These are phyloP conservation scores for Pipistrellus pipistrellus DNA, from an alignment of 2,797 vertebrate genomes.

Conservation along the genomic window DNA sequence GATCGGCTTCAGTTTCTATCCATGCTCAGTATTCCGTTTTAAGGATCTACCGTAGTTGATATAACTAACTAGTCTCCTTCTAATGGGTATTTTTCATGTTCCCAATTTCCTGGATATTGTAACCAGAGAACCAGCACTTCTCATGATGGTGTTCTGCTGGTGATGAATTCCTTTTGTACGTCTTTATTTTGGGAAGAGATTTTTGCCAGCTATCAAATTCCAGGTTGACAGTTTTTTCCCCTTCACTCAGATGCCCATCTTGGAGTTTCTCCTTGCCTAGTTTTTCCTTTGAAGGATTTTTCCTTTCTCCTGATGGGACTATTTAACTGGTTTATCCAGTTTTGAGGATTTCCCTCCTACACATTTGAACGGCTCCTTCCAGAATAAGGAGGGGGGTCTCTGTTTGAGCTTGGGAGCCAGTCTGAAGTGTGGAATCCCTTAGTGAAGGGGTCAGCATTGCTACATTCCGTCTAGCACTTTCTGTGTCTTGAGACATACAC, in stretches of 20 bases:
- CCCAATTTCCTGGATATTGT: not conserved
- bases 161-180: not conserved
- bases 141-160: not conserved
- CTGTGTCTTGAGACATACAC: not conserved
- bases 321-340: not conserved
- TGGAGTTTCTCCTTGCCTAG: not conserved
- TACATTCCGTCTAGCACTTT: not conserved
- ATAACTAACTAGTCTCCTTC: not conserved
- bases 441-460: not conserved
- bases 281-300: not conserved
- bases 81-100: not conserved
- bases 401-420: not conserved
- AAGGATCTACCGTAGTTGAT: not conserved
- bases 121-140: not conserved
- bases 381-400: not conserved
- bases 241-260: not conserved
- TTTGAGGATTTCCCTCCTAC: not conserved
- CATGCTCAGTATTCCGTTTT: not conserved
- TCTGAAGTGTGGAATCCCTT: not conserved
- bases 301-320: not conserved
- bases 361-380: not conserved
- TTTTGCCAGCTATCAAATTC: slow-evolving; percentile 30
- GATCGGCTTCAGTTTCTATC: not conserved
- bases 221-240: not conserved
- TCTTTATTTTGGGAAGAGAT: not conserved